A percentile compares a stretch with the other conserved stretches of the same genome.
phyloP scores from a whole-genome alignment of 2,113 vertebrate species.

The Rhinoptilus africanus region DNA sequence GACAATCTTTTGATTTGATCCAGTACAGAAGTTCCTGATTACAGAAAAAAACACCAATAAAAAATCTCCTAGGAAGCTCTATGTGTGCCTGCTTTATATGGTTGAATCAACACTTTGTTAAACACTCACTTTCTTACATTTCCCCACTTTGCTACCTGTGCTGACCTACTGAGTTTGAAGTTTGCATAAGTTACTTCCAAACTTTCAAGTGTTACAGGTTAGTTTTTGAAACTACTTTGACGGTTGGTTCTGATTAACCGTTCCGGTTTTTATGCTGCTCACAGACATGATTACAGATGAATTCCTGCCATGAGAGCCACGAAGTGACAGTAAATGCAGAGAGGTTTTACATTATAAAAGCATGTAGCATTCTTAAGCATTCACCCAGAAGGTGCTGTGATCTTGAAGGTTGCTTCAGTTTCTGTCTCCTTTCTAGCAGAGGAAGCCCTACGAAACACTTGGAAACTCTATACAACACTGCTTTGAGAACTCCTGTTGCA shows the following conservation, averaged over 20 bases:
- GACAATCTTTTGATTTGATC: neutral
- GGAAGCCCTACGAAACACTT: neutral
- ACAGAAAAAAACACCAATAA: neutral
- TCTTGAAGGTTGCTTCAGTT: neutral
- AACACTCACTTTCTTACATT: neutral
- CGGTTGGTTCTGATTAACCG: neutral
- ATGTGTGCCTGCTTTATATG: rapidly evolving
- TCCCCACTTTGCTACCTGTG: neutral
- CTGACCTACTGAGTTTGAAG: neutral
- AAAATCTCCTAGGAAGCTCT: neutral
- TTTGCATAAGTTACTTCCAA: neutral
- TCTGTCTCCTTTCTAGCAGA: neutral
- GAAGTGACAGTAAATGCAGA: neutral
- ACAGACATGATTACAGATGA: neutral
- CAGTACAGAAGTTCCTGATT: neutral
- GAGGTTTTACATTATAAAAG: neutral
- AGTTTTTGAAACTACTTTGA: neutral
- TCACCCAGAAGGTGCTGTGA: neutral
- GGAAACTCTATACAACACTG: neutral
- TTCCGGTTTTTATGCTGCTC: neutral
- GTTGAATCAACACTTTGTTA: neutral
- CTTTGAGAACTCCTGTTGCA: neutral
- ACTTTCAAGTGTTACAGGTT: neutral
- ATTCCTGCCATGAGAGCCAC: neutral
- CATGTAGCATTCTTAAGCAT: neutral